Percentiles rank a stretch among this genome's conserved stretches.
phyloP scores from a whole-genome alignment of 1,140 invertebrate genomes.

The Lasioglossum baleicum region DNA sequence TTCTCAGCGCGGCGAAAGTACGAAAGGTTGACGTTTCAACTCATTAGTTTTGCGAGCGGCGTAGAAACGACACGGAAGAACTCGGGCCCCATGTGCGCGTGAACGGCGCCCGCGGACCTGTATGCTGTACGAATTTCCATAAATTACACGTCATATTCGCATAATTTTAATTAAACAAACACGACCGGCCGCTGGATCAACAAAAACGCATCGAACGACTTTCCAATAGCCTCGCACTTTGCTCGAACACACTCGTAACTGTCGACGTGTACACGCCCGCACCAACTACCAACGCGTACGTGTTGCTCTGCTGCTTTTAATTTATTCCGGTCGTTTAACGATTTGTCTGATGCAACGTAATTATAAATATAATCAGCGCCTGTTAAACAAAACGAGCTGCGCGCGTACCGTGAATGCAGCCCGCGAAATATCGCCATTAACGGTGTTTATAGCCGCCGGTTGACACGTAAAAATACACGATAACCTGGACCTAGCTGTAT shows the following conservation, averaged over 20 bases:
- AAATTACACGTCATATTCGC: conserved; percentile 61
- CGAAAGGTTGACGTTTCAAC: conserved; percentile 34
- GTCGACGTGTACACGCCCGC: background rate
- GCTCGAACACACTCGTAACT: background rate
- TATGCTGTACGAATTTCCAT: conserved; percentile 43
- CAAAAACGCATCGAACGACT: conserved; percentile 57
- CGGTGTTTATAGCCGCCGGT: background rate
- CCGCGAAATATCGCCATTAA: conserved; percentile 14
- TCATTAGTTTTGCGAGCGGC: conserved; percentile 39
- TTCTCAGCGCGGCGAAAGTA: background rate
- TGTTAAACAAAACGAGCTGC: conserved; percentile 14
- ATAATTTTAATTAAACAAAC: conserved; percentile 66
- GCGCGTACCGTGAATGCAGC: background rate
- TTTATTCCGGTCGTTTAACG: conserved; percentile 51
- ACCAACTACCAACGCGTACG: background rate
- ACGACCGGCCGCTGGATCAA: conserved; percentile 40
- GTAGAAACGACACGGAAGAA: conserved; percentile 40
- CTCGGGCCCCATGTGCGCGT: background rate
- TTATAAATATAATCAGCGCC: conserved; percentile 52
- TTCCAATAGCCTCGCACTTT: conserved; percentile 49
- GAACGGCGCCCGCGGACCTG: background rate
- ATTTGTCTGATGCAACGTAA: conserved; percentile 34
- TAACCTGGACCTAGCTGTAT: background rate
- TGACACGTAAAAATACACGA: conserved; percentile 15
- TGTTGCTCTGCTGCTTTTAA: conserved; percentile 16